Base-by-base conservation (phyloP, 2,113 vertebrate genomes). In the Balaenoptera acutorostrata region DNA sequence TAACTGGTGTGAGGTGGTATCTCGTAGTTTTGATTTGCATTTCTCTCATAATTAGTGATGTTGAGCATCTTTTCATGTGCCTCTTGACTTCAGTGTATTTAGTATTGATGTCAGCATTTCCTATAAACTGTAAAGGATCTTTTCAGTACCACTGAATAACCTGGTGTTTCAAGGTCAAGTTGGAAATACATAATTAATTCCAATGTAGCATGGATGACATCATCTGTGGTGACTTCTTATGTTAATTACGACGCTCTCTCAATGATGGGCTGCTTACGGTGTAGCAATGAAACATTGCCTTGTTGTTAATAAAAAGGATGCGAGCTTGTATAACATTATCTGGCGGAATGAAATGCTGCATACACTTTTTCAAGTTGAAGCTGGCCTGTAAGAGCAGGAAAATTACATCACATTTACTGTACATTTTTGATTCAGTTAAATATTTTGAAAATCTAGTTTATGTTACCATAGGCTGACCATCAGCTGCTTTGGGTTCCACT, bases 101-200 rank as follows among this genome's bases (percentile, higher is more conserved):
- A 1, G 12, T 71, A 13, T 31, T 95, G 74, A 44, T 52, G 41
- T 90, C 63, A 92, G 61, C 17, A 64, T 83, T 93, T 92, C 68
- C 33, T n/a, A 66, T 72, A 29, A 93, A 36, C 78, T 85, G 74
- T 95, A 94, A n/a, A 80, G 0, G 49, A 36, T 75, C 21, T 94
- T 21, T 96, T 95, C 78, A 57, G 55, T 29, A 49, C 84, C 6
- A 5, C 25, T 29, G 8, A 71, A 55, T 68, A 49, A 93, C 23
- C 44, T 78, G 59, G 15, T 93, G 29, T 88, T 94, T 96, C 75
- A 95, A 93, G 83, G 80, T 96, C 55, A 80, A 90, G 66, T 85
- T 63, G 93, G 93, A 97, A 93, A 57, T 81, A 55, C 6, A 27
- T 92, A 80, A 77, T 44, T 88, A 64, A 88, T 92, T 93, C 71